Base-by-base conservation (phyloP, 2,113 vertebrate genomes). In the Muntiacus muntjak region DNA sequence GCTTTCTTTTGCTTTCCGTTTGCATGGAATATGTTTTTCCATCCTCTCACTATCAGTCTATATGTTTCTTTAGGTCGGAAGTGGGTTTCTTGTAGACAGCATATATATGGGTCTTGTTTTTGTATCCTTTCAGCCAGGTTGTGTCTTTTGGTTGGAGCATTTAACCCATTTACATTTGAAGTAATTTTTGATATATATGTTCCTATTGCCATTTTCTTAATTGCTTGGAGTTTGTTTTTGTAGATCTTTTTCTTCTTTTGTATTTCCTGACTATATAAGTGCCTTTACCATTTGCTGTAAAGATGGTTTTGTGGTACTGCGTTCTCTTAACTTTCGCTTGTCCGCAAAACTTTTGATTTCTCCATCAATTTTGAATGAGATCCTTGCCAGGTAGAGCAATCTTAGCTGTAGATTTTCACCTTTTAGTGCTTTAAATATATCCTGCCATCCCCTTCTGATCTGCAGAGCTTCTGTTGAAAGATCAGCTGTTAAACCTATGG, bases 331-430 rank as follows among this genome's bases (percentile, higher is more conserved):
- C 33, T n/a, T 67, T n/a, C n/a, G 14, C 15, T n/a, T 67, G 62
- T 67, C 33, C 19, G 62, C 4, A 67, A 64, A 33, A n/a, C 62
- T 64, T n/a, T 64, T n/a, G 62, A 64, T 64, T 64, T 64, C 62
- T 1, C 15, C 33, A n/a, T 64, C 16, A 64, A 19, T 64, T 64
- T 9, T n/a, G 30, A n/a, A 64, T 64, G 62, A 0, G 1, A n/a
- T n/a, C 16, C 62, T 64, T n/a, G 62, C 16, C 1, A n/a, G 62
- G 7, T 64, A 64, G 7, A 64, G 33, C 7, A 9, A n/a, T 64
- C 7, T 67, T n/a, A 9, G 33, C 8, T 67, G 33, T n/a, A 67
- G 62, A 19, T 17, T 17, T n/a, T n/a, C n/a, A 3, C 15, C 62
- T n/a, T n/a, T 67, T 33, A n/a, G 4, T 9, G 17, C 16, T 67